Evolutionary conservation across 30 jellyfish, hydroid and myxozoan species (phyloP).

Genomic region (Chrysaora quinquecirrha): DNA sequence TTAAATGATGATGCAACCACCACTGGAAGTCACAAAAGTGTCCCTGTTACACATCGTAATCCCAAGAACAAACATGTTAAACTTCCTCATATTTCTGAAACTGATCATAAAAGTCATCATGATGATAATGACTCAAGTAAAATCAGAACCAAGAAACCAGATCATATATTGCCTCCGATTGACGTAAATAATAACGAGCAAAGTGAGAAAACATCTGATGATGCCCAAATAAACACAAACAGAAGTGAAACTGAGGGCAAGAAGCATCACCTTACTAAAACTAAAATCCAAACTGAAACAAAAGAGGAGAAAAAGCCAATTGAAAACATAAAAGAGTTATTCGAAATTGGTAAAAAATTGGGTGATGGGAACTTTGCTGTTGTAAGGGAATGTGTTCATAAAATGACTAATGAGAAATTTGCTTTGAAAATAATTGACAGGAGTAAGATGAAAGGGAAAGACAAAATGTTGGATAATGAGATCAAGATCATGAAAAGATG

Average conservation of each 20-base stretch:
- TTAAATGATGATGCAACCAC: constrained; percentile 22
- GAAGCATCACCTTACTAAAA: background rate
- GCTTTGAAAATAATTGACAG: constrained; percentile 94
- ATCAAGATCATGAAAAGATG: constrained; percentile 82
- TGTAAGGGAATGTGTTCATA: constrained; percentile 85
- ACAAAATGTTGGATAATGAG: constrained; percentile 85
- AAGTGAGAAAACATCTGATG: background rate
- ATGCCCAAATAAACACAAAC: background rate
- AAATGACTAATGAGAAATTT: constrained; percentile 57
- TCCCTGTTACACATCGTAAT: constrained; percentile 8
- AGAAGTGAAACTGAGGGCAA: background rate
- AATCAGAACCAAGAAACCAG: background rate
- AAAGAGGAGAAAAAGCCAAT: constrained; percentile 31
- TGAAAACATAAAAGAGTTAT: constrained; percentile 53
- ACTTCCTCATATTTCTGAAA: constrained; percentile 54
- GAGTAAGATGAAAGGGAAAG: constrained; percentile 84
- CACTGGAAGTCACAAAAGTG: constrained; percentile 11
- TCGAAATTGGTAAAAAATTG: constrained; percentile 77
- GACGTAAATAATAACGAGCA: constrained; percentile 36
- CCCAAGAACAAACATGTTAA: constrained; percentile 18
- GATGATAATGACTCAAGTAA: background rate
- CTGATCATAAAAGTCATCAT: background rate
- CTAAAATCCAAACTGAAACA: background rate
- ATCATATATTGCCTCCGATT: constrained; percentile 48
- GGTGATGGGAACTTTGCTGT: constrained; percentile 99